Base-by-base conservation (phyloP, 2,797 vertebrate species). In the Toxotes lorentzi region DNA sequence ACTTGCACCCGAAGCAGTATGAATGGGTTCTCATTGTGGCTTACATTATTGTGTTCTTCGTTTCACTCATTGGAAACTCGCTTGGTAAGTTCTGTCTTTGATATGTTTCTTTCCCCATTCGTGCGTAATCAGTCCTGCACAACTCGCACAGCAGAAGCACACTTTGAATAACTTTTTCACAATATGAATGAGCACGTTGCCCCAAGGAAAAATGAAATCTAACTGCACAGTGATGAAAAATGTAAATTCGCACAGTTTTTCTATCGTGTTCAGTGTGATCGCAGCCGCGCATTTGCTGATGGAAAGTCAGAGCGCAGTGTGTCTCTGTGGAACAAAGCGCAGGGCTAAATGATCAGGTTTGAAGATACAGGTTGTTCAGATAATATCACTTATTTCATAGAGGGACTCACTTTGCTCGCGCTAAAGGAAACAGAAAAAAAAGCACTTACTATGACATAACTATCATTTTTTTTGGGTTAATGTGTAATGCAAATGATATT, bases 11-110 rank as follows among this genome's bases (percentile, higher is more conserved):
- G 4, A 98, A 98, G 75, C 96, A 97, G 82, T 99, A 98, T 41
- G 97, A 99, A 88, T 99, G 98, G 98, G 97, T 97, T 24, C 94
- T 99, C 45, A 99, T 99, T 30, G 96, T 95, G 14, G 98, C 96
- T 62, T 99, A 99, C 88, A 97, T 99, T 71, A 82, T 97, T 35
- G 97, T 99, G 2, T 99, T 99, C 87, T 92, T 98, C 50, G 96
- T 97, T 30, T 98, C 98, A 57, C 96, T 99, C 54, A 82, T 97
- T 17, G 98, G 98, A 87, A 99, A 99, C 88, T 95, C 97, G 43
- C 94, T 99, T 48, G 98, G 98, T 99, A 93, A 96, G 97, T 96
- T 35, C 5, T 78, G 35, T 19, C 16, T 38, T 21, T 17, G 3
- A 24, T 10, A 5, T 10, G 13, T 40, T 14, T 24, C 3, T 24